Percentiles rank a stretch among this genome's conserved stretches.
Conservation (phyloP, 2,888 invertebrate genomes). For the Masnerella sp. region DNA sequence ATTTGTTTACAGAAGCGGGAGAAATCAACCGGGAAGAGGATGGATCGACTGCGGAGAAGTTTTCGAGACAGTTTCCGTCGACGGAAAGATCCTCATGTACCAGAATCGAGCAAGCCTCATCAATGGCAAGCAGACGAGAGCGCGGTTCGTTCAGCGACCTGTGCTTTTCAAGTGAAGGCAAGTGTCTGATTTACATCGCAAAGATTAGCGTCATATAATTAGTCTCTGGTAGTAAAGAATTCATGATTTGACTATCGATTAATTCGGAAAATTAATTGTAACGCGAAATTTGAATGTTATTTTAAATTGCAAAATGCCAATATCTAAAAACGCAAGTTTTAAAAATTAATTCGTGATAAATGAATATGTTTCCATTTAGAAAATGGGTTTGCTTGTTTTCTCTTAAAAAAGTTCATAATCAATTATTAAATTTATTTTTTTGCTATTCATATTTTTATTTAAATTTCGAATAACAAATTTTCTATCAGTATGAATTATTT, state of each 20-base stretch:
- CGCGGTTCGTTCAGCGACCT: conserved; percentile 96
- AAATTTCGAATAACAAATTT: too few relatives aligned
- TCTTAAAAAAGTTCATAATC: too few relatives aligned
- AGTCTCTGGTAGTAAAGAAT: conserved; percentile 15
- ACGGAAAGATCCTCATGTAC: conserved; percentile 89
- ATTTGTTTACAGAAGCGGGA: conserved; percentile 80
- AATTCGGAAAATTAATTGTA: too few relatives aligned
- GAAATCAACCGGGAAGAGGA: conserved; percentile 84
- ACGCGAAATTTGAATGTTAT: too few relatives aligned
- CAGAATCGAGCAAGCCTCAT: conserved; percentile 96
- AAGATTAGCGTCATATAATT: conserved; percentile 15
- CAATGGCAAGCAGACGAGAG: conserved; percentile 99
- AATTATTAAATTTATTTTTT: too few relatives aligned
- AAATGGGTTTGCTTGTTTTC: too few relatives aligned
- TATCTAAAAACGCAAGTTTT: too few relatives aligned
- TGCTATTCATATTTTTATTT: too few relatives aligned
- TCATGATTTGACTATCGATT: conserved; percentile 21
- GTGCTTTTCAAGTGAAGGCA: conserved; percentile 97
- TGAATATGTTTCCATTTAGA: too few relatives aligned
- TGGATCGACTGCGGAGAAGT: conserved; percentile 93
- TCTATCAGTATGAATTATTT: too few relatives aligned
- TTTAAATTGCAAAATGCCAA: too few relatives aligned
- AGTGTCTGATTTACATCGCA: conserved; percentile 27
- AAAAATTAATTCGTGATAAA: too few relatives aligned
- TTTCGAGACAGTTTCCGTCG: conserved; percentile 96